Evolutionary conservation across 2,113 vertebrate species (phyloP), one percentile per base, ranked within the genome.

Genomic region (Carassius gibelio): DNA sequence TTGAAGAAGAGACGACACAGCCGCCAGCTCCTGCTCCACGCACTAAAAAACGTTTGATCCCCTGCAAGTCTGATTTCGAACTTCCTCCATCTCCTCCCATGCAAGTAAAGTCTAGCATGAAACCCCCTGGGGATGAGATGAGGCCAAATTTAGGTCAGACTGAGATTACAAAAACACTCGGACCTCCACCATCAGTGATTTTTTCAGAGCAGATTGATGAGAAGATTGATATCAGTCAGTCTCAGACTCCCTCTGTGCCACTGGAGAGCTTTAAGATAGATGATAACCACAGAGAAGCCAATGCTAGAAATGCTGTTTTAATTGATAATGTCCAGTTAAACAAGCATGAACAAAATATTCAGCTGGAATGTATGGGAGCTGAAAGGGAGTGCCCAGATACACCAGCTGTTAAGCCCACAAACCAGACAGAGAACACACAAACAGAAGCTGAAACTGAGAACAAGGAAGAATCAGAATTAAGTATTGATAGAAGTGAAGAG

Each of bases 41-140:
- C 1, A 0, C 57, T 15, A 92, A 91, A 87, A 95, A 91, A 81
- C 92, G 82, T 9, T 92, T 94, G 14, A 48, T 91, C 36, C 92
- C 92, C 0, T 84, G 85, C 17, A 69, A 88, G 0, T 52, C 86
- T 0, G 93, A 95, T 2, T 88, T 91, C 10, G 89, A 91, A 52
- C 61, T 87, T 11, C 72, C 84, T 42, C 82, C 79, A 10, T 21
- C 66, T 30, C 71, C 86, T 15, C 34, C 86, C n/a, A 48, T 59
- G 23, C 72, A 76, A 21, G 45, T 50, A 17, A 75, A 81, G 15
- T 48, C 61, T 36, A 36, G 36, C 21, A n/a, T 15, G 7, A 42
- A 21, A 23, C n/a, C 75, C 11, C 21, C 66, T 14, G 17, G 30
- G 6, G 42, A 64, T 57, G 75, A 30, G 19, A 59, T 10, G 23